Evolutionary conservation across 2,797 vertebrate genomes (phyloP).

Genomic region (Dryobates pubescens): DNA sequence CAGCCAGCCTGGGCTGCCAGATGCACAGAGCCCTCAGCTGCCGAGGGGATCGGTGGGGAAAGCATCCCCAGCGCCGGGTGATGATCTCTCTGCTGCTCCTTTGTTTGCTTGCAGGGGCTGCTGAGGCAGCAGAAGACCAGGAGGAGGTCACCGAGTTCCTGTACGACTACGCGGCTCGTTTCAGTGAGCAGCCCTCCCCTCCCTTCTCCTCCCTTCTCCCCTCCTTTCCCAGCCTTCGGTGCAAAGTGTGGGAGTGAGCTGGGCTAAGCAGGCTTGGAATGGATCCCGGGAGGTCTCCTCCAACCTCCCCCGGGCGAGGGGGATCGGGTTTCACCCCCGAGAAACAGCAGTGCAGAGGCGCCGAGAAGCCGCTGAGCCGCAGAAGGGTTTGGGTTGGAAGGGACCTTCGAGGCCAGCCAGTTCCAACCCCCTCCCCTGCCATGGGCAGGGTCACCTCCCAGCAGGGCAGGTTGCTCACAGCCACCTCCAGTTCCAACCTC

Average conservation of each 20-base stretch:
- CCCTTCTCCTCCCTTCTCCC: too few relatives aligned
- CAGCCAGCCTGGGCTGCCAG: too few relatives aligned
- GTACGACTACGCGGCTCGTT: not conserved
- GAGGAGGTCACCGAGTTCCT: not conserved
- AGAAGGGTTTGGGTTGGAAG: not conserved
- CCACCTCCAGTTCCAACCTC: too few relatives aligned
- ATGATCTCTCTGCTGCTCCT: accelerated
- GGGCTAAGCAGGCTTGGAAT: accelerated
- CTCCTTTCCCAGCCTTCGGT: accelerated
- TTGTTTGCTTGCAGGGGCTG: not conserved
- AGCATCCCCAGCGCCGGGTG: accelerated
- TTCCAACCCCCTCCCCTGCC: too few relatives aligned
- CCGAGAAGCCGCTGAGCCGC: accelerated
- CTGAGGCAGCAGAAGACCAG: not conserved
- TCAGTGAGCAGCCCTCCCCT: not conserved
- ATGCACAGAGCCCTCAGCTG: not conserved
- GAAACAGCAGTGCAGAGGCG: too few relatives aligned
- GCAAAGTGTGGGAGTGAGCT: accelerated
- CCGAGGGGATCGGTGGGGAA: not conserved
- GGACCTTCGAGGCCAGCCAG: not conserved
- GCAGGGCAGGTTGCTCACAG: too few relatives aligned
- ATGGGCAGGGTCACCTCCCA: too few relatives aligned
- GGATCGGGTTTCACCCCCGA: not conserved
- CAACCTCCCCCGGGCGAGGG: not conserved
- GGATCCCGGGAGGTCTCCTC: not conserved